Conservation (phyloP, 2,797 vertebrate species). For the Sebastes trivittatus region DNA sequence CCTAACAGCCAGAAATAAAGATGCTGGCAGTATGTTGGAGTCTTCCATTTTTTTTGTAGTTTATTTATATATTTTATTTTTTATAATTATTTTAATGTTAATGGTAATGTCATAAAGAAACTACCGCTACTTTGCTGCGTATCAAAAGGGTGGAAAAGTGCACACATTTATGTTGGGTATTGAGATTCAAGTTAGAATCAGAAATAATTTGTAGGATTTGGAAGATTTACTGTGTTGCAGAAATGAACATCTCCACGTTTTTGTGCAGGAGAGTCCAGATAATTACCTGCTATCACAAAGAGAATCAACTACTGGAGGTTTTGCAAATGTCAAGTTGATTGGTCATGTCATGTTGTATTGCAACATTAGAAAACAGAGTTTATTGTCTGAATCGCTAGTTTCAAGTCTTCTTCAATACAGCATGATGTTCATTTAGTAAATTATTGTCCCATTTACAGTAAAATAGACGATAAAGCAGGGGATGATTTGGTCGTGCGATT, state of each 20-base stretch:
- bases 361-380: no score
- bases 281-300: neutral
- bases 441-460: no score
- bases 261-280: neutral
- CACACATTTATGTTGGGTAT: neutral
- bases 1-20: no score
- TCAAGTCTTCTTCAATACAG: no score
- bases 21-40: no score
- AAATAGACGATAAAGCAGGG: no score
- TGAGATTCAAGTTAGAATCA: neutral
- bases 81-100: neutral
- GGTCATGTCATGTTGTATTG: slow-evolving; percentile 11
- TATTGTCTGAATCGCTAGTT: no score
- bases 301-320: neutral
- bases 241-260: neutral
- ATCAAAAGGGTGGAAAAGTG: neutral
- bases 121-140: neutral
- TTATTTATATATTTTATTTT: no score
- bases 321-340: slow-evolving; percentile 12
- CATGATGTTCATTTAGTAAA: no score
- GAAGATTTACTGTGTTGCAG: neutral
- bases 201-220: neutral
- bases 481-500: no score
- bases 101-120: neutral
- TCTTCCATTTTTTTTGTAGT: no score